Evolutionary conservation across 2,797 vertebrate genomes (phyloP).

Genomic region (Neosilurus hyrtlii): DNA sequence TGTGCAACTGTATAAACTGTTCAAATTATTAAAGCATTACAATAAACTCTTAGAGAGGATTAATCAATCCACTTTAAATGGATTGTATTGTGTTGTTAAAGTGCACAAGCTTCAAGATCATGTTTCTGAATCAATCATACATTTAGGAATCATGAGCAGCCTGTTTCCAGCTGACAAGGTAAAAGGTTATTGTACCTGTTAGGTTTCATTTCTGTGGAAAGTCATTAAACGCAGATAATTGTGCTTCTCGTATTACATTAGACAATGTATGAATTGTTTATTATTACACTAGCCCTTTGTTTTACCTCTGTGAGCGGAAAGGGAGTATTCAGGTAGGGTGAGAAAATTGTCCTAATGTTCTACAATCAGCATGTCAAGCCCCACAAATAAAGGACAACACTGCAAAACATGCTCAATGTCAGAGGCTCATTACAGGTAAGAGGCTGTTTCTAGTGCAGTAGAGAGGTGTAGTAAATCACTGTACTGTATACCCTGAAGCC

Average conservation of each 20-base stretch:
- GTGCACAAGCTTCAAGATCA: constrained; percentile 6
- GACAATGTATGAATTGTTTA: constrained; percentile 19
- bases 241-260: constrained; percentile 22
- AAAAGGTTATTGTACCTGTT: constrained; percentile 22
- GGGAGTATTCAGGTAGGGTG: constrained; percentile 58
- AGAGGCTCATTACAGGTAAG: constrained; percentile 70
- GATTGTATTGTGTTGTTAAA: background rate
- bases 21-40: background rate
- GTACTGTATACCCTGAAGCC: constrained; percentile 67
- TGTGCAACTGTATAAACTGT: background rate
- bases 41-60: background rate
- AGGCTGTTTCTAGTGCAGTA: constrained; percentile 68
- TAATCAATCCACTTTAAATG: background rate
- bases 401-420: constrained; percentile 69
- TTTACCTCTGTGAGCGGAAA: constrained; percentile 49
- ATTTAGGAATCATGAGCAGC: constrained; percentile 19
- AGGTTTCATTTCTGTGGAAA: constrained; percentile 19
- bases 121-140: background rate
- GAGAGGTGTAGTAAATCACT: constrained; percentile 75
- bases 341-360: constrained; percentile 66
- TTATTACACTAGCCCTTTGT: constrained; percentile 4
- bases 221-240: constrained; percentile 21
- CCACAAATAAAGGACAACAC: constrained; percentile 68
- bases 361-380: constrained; percentile 68
- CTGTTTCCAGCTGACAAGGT: constrained; percentile 33